A percentile compares a stretch with the other conserved stretches of the same genome.
These are phyloP conservation scores for Grammomys surdaster DNA, from an alignment of 2,113 vertebrate genomes.

Conservation along the genomic window DNA sequence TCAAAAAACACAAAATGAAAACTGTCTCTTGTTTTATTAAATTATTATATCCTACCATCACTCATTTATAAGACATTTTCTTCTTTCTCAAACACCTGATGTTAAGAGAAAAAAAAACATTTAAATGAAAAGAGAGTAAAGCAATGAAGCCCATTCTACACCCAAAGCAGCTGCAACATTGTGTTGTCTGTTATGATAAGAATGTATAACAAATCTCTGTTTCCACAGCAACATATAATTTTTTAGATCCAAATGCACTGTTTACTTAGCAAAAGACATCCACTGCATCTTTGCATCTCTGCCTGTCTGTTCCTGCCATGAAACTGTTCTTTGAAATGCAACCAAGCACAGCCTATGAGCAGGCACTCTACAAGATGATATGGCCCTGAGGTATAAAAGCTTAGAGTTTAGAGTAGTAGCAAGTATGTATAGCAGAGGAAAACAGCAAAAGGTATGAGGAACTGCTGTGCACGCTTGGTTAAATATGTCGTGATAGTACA, in stretches of 20 bases:
- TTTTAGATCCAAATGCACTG: constrained; percentile 45
- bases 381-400: neutral
- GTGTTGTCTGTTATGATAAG: neutral
- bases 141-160: neutral
- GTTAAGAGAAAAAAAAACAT: constrained; percentile 1
- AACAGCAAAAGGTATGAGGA: neutral
- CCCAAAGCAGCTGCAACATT: neutral
- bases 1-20: neutral
- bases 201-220: neutral
- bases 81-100: neutral
- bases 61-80: neutral
- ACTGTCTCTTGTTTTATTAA: constrained; percentile 23
- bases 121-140: neutral
- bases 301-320: neutral
- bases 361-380: neutral
- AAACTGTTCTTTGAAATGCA: neutral
- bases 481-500: neutral
- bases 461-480: neutral
- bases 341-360: neutral
- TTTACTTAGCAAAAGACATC: neutral
- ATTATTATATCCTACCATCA: neutral
- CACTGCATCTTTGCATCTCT: neutral
- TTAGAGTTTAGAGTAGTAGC: neutral
- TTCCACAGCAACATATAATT: constrained; percentile 21
- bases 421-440: neutral